These are phyloP conservation scores for Machimus rusticus DNA, from an alignment of 2,888 invertebrate species.

Conservation along the genomic window DNA sequence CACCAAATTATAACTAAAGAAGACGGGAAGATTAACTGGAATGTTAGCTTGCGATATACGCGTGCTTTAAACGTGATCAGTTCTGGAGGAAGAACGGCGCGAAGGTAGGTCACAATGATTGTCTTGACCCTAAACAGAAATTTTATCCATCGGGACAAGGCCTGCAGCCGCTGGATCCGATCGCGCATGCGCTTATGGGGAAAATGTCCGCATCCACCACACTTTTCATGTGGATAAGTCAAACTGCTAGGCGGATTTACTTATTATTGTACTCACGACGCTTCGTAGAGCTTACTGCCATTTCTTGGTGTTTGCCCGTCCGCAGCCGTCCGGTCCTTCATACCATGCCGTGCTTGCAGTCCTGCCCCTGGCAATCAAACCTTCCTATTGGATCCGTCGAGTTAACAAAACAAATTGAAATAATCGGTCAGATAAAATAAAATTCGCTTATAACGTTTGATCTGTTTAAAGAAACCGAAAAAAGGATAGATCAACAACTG, in stretches of 20 bases:
- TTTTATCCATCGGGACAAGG: slow-evolving; percentile 17
- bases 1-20: neutral
- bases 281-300: neutral
- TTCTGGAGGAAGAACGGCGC: neutral
- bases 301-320: neutral
- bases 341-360: neutral
- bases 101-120: slow-evolving; percentile 37
- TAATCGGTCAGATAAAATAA: no score
- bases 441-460: no score
- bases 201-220: neutral
- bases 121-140: slow-evolving; percentile 27
- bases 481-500: no score
- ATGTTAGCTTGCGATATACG: slow-evolving; percentile 44
- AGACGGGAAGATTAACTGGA: slow-evolving; percentile 24
- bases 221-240: slow-evolving; percentile 10
- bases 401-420: neutral
- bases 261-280: neutral
- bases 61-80: slow-evolving; percentile 45
- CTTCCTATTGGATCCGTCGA: neutral
- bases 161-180: neutral
- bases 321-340: neutral
- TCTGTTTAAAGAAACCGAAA: no score
- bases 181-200: neutral
- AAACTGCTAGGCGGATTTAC: slow-evolving; percentile 10
- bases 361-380: neutral